Base-by-base conservation (phyloP, 2,888 invertebrate genomes). In the Polyommatus iphigenia region DNA sequence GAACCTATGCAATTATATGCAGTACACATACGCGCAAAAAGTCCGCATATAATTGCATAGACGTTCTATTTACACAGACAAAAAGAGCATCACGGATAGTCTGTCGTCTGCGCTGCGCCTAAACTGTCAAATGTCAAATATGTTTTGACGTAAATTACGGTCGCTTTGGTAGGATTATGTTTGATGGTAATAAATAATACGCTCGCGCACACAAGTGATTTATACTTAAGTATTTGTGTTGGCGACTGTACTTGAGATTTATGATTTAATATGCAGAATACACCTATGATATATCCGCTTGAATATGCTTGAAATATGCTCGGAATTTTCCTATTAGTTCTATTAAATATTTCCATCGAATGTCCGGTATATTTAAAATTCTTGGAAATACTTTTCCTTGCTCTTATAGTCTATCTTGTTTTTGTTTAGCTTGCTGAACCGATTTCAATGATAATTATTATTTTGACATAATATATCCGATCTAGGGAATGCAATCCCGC, bases 231-330 rank as follows among this genome's bases (percentile, higher is more conserved):
- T 67, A 67, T 67, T 29, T 67, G 67, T 67, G 67, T 67, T 5
- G 67, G 29, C 5, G 15, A 67, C 29, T 67, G 24, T 67, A 32
- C 67, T 29, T 32, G 67, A 32, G 67, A 67, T 67, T 67, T 67
- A 67, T 67, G 67, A 67, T 67, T 67, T 67, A 67, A 67, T 67
- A 67, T 67, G 67, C 67, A 32, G 67, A 29, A 67, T 29, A 67
- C 8, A 67, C 67, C 67, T 29, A 67, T 67, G 67, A 67, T 67
- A 67, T 67, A 67, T 67, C 5, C 29, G 67, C 7, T 67, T 5
- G 67, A 15, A 24, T 67, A 67, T 67, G 29, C 29, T 67, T 29
- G 29, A 24, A 15, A 29, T 67, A 32, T 67, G 29, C 15, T 67
- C 24, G 67, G 67, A 67, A 67, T 67, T 32, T 67, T 32, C 29